Conservation (phyloP, 2,888 invertebrate species). For the Amaurobius ferox region DNA sequence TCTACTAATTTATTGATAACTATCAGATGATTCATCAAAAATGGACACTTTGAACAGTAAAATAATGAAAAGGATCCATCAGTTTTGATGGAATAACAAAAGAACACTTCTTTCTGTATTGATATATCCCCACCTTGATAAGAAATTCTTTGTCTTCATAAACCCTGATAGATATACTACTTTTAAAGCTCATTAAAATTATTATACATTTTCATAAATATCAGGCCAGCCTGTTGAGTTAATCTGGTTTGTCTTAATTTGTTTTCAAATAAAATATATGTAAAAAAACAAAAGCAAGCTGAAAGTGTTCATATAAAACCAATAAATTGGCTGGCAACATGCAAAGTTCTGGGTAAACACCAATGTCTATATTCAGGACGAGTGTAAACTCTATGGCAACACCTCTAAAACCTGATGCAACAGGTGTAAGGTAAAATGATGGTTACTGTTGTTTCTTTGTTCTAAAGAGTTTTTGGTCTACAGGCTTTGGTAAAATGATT, state of each 20-base stretch:
- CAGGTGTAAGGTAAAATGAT: not conserved
- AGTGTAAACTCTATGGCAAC: slow-evolving; percentile 18
- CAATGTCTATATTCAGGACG: not conserved
- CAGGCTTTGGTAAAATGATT: not conserved
- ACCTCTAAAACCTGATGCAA: not conserved
- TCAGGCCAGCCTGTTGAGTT: no score
- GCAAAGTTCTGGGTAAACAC: not conserved
- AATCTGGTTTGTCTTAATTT: slow-evolving; percentile 65
- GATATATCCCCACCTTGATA: no score
- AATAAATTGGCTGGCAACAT: not conserved
- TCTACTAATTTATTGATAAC: no score
- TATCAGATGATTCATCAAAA: no score
- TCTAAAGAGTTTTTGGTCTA: not conserved
- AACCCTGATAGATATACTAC: no score
- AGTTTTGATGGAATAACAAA: no score
- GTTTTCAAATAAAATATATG: not conserved
- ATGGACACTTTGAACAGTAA: no score
- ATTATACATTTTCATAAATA: no score
- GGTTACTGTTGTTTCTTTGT: slow-evolving; percentile 9
- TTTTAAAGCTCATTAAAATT: no score
- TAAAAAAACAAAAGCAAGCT: not conserved
- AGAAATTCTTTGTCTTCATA: no score
- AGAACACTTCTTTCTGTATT: no score
- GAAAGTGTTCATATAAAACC: not conserved
- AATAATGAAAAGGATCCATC: no score